These are phyloP conservation scores for Spatula versicolor DNA, from an alignment of 2,797 vertebrate species.

Conservation along the genomic window DNA sequence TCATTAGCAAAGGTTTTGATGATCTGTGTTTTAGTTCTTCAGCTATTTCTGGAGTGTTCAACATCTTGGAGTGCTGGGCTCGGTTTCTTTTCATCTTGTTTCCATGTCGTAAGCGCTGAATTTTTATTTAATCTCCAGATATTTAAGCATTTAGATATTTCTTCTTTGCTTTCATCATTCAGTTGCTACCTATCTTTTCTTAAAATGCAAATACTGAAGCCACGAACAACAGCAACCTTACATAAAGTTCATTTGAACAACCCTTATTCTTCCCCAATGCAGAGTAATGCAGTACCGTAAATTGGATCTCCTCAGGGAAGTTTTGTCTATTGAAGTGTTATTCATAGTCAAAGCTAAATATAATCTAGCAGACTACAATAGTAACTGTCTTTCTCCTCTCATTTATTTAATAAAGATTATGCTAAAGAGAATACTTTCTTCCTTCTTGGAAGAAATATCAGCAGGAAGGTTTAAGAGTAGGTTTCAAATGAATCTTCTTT, in stretches of 20 bases:
- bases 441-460: background rate
- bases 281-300: background rate
- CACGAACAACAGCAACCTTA: background rate
- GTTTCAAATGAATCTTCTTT: background rate
- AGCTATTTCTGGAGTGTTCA: slow-evolving; percentile 34
- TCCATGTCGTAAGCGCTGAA: background rate
- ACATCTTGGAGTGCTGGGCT: background rate
- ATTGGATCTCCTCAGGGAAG: slow-evolving; percentile 38
- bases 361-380: slow-evolving; percentile 25
- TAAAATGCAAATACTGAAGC: slow-evolving; percentile 21
- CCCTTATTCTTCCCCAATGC: background rate
- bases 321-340: slow-evolving; percentile 43
- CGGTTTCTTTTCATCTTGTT: background rate
- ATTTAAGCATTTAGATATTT: slow-evolving; percentile 10
- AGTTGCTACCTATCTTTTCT: background rate
- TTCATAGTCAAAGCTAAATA: slow-evolving; percentile 60
- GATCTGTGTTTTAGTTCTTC: slow-evolving; percentile 14
- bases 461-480: background rate
- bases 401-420: slow-evolving; percentile 28
- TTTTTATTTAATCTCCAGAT: slow-evolving; percentile 3
- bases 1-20: slow-evolving; percentile 47
- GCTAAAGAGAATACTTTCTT: slow-evolving; percentile 4
- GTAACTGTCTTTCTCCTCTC: slow-evolving; percentile 26
- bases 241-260: background rate
- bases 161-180: slow-evolving; percentile 20